Percentiles rank a stretch among this genome's conserved stretches.
Conservation (phyloP, 2,113 vertebrate species). For the Prunella himalayana region DNA sequence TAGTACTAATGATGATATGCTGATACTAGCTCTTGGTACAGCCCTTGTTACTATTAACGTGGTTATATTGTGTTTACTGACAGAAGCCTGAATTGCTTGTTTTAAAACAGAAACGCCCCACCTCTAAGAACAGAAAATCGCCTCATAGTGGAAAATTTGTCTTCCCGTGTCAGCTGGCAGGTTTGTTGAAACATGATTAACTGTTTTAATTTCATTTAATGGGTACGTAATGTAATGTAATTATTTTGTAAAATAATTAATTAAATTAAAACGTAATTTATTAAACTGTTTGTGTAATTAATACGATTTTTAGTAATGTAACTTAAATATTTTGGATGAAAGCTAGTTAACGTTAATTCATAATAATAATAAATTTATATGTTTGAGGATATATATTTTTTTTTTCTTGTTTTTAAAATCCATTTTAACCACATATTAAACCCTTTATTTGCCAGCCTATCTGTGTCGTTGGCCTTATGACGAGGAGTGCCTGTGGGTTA, state of each 20-base stretch:
- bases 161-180: conserved; percentile 97
- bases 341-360: conserved; percentile 63
- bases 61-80: not conserved
- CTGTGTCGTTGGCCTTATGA: conserved; percentile 98
- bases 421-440: conserved; percentile 99
- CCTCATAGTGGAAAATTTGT: conserved; percentile 93
- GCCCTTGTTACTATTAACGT: fast-evolving
- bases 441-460: conserved; percentile 99
- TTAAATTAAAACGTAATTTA: conserved; percentile 51
- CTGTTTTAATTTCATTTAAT: conserved; percentile 68
- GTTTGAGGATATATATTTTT: conserved; percentile 75
- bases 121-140: conserved; percentile 95
- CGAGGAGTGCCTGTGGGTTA: conserved; percentile 92
- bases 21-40: fast-evolving
- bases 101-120: conserved; percentile 81
- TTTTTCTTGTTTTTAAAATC: conserved; percentile 77
- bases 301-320: conserved; percentile 42
- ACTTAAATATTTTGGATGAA: conserved; percentile 62
- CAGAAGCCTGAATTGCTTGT: not conserved
- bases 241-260: conserved; percentile 58
- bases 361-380: conserved; percentile 63
- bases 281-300: conserved; percentile 47
- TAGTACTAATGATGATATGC: fast-evolving
- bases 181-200: conserved; percentile 79
- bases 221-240: conserved; percentile 71